phyloP scores from a whole-genome alignment of 1,140 invertebrate species.

The Armadillidium nasatum region DNA sequence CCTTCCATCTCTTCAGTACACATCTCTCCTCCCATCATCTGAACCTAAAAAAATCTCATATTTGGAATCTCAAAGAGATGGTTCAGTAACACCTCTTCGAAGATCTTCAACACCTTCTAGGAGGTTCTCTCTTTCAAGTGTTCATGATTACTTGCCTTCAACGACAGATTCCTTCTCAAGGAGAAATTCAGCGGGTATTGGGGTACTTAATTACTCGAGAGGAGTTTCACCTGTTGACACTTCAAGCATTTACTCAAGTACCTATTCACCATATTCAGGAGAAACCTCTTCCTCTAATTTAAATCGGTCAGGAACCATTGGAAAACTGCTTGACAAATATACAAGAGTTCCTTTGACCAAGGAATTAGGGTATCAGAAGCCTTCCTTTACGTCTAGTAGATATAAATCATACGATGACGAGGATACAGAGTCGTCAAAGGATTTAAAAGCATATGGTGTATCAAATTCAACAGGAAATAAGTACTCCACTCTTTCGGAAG shows the following conservation, averaged over 20 bases:
- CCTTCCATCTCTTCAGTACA: constrained; percentile 37
- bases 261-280: background rate
- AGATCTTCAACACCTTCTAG: constrained; percentile 16
- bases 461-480: background rate
- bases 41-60: constrained; percentile 33
- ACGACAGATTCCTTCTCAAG: background rate
- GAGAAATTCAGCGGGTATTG: background rate
- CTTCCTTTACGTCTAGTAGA: constrained; percentile 16
- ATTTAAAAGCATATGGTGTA: background rate
- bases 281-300: background rate
- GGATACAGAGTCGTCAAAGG: background rate
- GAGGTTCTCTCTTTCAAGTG: constrained; percentile 17
- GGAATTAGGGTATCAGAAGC: constrained; percentile 34
- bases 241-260: background rate
- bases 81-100: background rate
- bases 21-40: constrained; percentile 38
- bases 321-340: constrained; percentile 40
- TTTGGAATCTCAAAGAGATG: background rate
- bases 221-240: background rate
- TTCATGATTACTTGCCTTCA: constrained; percentile 1
- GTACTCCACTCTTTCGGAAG: background rate
- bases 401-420: background rate
- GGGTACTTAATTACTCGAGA: background rate
- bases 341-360: constrained; percentile 31
- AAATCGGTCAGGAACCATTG: constrained; percentile 39